Conservation (phyloP, 2,113 vertebrate genomes). For the Raphicerus campestris region DNA sequence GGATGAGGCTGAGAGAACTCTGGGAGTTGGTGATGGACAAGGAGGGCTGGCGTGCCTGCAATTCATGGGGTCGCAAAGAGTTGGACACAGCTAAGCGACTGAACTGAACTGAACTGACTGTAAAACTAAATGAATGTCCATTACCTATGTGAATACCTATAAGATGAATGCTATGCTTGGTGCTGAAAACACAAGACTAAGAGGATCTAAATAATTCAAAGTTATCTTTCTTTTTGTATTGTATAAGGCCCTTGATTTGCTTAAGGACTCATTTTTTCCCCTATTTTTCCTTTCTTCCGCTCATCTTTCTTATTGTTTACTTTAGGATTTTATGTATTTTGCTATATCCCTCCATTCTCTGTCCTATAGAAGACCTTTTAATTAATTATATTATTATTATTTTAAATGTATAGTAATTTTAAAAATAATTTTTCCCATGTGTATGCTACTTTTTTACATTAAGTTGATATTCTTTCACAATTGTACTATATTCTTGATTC, state of each 20-base stretch:
- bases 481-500: not conserved
- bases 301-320: not conserved
- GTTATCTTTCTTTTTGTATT: not conserved
- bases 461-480: not conserved
- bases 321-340: not conserved
- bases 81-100: fast-evolving
- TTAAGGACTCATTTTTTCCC: not conserved
- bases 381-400: not conserved
- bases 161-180: not conserved
- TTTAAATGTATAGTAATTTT: not conserved
- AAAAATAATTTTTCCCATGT: not conserved
- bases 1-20: too few species aligned
- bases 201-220: not conserved
- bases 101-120: not conserved
- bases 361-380: not conserved
- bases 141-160: not conserved
- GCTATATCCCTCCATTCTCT: not conserved
- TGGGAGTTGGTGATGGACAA: too few species aligned
- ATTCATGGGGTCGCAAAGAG: too few species aligned
- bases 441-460: not conserved
- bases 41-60: fast-evolving
- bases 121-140: not conserved
- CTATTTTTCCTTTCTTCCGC: not conserved
- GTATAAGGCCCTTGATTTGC: not conserved
- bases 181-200: not conserved